Percentiles rank a stretch among this genome's conserved stretches.
Conservation (phyloP, 2,888 invertebrate genomes). For the Strigamia maritima region DNA sequence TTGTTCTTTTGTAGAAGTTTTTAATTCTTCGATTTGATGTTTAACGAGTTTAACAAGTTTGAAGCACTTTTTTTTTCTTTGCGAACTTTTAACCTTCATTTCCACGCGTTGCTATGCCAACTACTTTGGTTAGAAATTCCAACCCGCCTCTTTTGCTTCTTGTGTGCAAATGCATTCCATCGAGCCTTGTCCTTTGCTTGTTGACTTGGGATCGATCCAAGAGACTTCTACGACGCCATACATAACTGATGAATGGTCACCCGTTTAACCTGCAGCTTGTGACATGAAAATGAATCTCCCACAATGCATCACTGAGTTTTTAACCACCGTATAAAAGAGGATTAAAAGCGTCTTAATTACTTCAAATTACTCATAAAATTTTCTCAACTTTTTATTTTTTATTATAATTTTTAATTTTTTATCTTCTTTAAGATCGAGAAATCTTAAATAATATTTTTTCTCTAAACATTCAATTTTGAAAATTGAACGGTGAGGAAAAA, state of each 20-base stretch:
- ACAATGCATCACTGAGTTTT: background rate
- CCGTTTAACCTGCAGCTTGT: constrained; percentile 29
- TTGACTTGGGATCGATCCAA: constrained; percentile 34
- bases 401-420: background rate
- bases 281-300: constrained; percentile 24
- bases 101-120: constrained; percentile 22
- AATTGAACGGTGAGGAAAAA: constrained; percentile 2
- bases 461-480: background rate
- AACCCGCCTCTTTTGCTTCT: constrained; percentile 18
- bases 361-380: background rate
- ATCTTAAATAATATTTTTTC: background rate
- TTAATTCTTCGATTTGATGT: background rate
- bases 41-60: background rate
- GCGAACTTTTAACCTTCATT: background rate
- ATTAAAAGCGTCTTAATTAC: constrained; percentile 2
- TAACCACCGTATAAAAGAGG: background rate
- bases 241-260: constrained; percentile 28
- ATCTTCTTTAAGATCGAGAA: background rate
- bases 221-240: constrained; percentile 11
- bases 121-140: constrained; percentile 21
- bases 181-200: constrained; percentile 29
- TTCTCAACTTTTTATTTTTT: too few relatives aligned
- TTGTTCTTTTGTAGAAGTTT: too few relatives aligned
- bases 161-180: constrained; percentile 31
- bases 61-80: background rate